Conservation (phyloP, 2,888 invertebrate species). For the Melitaea athalia region DNA sequence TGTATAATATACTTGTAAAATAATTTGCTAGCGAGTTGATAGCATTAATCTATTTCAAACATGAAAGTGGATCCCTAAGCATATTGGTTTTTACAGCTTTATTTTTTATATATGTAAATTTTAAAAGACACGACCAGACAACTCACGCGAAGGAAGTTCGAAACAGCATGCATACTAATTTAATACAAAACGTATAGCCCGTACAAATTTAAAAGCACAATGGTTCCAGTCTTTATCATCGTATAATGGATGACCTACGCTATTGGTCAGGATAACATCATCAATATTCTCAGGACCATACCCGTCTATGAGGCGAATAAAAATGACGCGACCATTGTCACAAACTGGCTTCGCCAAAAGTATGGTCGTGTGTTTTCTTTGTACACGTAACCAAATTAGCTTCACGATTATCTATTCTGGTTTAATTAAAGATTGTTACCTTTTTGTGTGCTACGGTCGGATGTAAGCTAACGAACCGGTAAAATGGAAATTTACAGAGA, state of each 20-base stretch:
- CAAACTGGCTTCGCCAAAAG: slow-evolving; percentile 65
- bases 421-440: slow-evolving; percentile 34
- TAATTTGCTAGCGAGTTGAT: no score
- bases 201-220: slow-evolving; percentile 48
- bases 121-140: slow-evolving; percentile 64
- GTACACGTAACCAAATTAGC: slow-evolving; percentile 53
- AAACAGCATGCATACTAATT: slow-evolving; percentile 69
- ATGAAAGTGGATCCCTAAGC: not conserved
- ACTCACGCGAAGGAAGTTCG: slow-evolving; percentile 60
- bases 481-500: slow-evolving; percentile 67
- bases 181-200: slow-evolving; percentile 56
- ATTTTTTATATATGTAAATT: slow-evolving; percentile 50
- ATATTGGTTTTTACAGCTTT: slow-evolving; percentile 39
- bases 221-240: slow-evolving; percentile 39
- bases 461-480: slow-evolving; percentile 55
- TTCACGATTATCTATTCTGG: slow-evolving; percentile 49
- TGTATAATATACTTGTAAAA: no score
- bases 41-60: no score
- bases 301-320: slow-evolving; percentile 59
- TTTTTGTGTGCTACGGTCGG: slow-evolving; percentile 39
- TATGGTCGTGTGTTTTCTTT: slow-evolving; percentile 49
- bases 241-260: slow-evolving; percentile 40
- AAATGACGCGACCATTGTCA: slow-evolving; percentile 64
- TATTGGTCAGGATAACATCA: slow-evolving; percentile 51
- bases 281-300: slow-evolving; percentile 67